Percentiles rank a stretch among this genome's conserved stretches.
Conservation (phyloP, 2,113 vertebrate genomes). For the Herpailurus yagouaroundi region DNA sequence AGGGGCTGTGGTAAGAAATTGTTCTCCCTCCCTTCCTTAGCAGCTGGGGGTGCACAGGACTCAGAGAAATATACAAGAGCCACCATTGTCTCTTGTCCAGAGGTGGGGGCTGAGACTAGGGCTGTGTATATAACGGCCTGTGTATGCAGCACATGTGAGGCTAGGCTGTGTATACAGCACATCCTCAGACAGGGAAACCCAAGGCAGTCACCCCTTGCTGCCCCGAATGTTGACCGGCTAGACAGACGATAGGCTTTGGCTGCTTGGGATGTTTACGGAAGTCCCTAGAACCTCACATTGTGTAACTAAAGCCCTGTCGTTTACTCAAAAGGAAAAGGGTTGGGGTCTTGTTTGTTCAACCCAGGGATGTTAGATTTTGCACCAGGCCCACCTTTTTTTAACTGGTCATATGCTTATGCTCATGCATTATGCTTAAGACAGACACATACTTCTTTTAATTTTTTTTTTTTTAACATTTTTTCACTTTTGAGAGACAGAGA, state of each 20-base stretch:
- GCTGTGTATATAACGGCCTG: no score
- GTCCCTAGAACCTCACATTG: background rate
- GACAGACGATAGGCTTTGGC: background rate
- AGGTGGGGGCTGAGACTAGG: no score
- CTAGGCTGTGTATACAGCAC: no score
- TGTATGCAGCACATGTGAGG: no score
- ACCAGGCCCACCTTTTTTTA: background rate
- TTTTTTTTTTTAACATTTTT: no score
- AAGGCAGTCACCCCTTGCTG: background rate
- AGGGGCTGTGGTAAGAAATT: background rate
- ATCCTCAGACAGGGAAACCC: no score
- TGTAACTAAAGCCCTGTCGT: background rate
- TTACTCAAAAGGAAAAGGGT: background rate
- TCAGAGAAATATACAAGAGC: fast-evolving
- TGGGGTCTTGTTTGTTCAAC: background rate
- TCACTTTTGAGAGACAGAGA: no score
- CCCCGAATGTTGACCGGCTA: background rate
- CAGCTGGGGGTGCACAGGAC: background rate
- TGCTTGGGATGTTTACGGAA: background rate
- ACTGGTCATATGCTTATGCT: background rate
- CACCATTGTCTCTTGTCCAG: background rate
- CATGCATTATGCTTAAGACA: background rate
- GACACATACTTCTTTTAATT: no score
- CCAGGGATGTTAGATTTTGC: background rate
- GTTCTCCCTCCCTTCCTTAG: background rate